Base-by-base conservation (phyloP, 2,888 invertebrate species). In the Dryocosmus kuriphilus region DNA sequence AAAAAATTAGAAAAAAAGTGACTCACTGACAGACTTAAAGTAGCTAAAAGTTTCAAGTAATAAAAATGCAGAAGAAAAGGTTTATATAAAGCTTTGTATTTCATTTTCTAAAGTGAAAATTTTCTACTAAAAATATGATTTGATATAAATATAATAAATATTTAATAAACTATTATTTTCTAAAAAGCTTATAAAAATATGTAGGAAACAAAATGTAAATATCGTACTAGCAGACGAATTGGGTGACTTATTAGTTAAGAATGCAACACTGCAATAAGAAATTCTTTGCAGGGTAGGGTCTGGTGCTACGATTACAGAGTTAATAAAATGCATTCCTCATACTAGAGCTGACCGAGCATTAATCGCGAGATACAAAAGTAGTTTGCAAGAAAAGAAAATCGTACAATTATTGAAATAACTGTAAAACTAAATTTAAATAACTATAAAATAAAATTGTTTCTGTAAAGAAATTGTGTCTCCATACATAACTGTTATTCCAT, bases 191-290 rank as follows among this genome's bases (percentile, higher is more conserved):
- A 3, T 22, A n/a, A 51, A 9, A 9, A n/a, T 51, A 19, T 9
- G 2, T n/a, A n/a, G 8, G 8, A 51, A 9, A 9, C 0, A 51
- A 22, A 51, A 51, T 51, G 51, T n/a, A 51, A 51, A n/a, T 51
- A n/a, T n/a, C 51, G 19, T 30, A n/a, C 62, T 32, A 38, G 22
- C 22, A 38, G 51, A n/a, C 14, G 16, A 22, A 67, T 41, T 24
- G 65, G 41, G 27, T 67, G 65, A 67, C 65, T 67, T 67, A 67
- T 67, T 46, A 41, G 38, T 41, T 67, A 24, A 67, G 65, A 41
- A 67, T 46, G 65, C 65, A 67, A 19, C 16, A 41, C 24, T 67
- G 65, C 27, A 67, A 46, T 67, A 41, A 67, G 65, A 38, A 67
- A 67, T 67, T 67, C 41, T 38, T 41, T 46, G 51, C 51, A 41